These are phyloP conservation scores for Polymixis flavicincta DNA, from an alignment of 2,888 invertebrate genomes.

Conservation along the genomic window DNA sequence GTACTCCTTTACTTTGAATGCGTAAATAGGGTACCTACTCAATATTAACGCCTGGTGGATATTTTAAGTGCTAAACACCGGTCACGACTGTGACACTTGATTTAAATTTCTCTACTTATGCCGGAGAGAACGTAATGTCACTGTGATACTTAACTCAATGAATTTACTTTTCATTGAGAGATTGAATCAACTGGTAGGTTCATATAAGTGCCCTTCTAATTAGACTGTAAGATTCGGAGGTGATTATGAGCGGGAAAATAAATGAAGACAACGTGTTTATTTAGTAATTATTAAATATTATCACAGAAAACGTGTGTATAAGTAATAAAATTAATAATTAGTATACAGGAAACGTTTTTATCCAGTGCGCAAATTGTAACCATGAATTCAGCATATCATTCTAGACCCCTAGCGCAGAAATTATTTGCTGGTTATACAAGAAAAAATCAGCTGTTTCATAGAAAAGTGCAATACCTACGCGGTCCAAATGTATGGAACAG, in stretches of 20 bases:
- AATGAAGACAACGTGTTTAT: constrained; percentile 28
- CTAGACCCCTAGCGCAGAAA: too few relatives aligned
- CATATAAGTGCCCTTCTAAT: background rate
- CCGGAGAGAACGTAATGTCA: background rate
- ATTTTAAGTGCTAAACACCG: constrained; percentile 40
- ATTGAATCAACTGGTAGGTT: background rate
- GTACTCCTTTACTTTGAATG: constrained; percentile 26
- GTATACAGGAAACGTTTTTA: too few relatives aligned
- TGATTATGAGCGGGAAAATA: constrained; percentile 1
- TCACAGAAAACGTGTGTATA: background rate
- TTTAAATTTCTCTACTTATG: constrained; percentile 57
- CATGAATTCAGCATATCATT: too few relatives aligned
- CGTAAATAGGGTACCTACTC: constrained; percentile 5
- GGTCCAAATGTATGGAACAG: too few relatives aligned
- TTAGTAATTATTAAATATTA: constrained; percentile 3
- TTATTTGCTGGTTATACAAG: too few relatives aligned
- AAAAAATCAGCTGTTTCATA: too few relatives aligned
- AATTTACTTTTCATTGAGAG: constrained; percentile 13
- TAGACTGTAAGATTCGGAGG: background rate
- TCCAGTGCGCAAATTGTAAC: too few relatives aligned
- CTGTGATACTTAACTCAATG: constrained; percentile 33
- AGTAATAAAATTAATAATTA: background rate
- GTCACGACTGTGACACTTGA: constrained; percentile 30
- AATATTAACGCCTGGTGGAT: constrained; percentile 37
- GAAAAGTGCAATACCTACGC: too few relatives aligned